These are phyloP conservation scores for Heterohyrax brucei DNA, from an alignment of 2,797 vertebrate genomes.

Conservation along the genomic window DNA sequence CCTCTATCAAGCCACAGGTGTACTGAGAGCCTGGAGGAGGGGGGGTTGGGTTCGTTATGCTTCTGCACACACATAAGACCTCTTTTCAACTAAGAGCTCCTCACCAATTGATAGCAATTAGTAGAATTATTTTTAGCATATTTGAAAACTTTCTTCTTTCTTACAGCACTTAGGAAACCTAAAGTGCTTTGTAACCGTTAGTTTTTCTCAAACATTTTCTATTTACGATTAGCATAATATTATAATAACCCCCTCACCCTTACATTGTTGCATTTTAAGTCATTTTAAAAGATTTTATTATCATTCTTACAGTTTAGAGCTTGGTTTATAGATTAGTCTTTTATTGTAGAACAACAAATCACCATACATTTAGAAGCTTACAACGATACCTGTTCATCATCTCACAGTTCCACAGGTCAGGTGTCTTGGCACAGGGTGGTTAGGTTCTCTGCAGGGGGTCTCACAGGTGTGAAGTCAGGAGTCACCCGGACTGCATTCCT, in stretches of 20 bases:
- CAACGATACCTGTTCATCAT: neutral
- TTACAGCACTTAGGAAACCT: slow-evolving; percentile 45
- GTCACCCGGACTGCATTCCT: neutral
- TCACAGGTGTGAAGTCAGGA: neutral
- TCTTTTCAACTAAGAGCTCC: slow-evolving; percentile 37
- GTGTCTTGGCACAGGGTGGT: accelerated
- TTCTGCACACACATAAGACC: slow-evolving; percentile 10
- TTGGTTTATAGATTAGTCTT: neutral
- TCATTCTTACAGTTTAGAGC: neutral
- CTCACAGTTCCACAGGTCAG: neutral
- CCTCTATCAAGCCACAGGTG: neutral
- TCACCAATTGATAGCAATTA: slow-evolving; percentile 55
- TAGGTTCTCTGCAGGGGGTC: neutral
- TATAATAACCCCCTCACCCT: neutral
- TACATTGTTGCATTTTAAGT: neutral
- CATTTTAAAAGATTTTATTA: slow-evolving; percentile 10
- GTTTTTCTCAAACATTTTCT: neutral
- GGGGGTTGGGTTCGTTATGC: slow-evolving; percentile 5
- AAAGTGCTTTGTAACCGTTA: slow-evolving; percentile 42
- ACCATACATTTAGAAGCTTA: no score
- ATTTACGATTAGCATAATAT: neutral
- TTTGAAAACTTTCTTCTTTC: slow-evolving; percentile 70
- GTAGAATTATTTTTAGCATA: slow-evolving; percentile 70
- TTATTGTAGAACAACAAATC: neutral
- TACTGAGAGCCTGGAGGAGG: neutral